Percentiles rank a stretch among this genome's conserved stretches.
Conservation (phyloP, 2,888 invertebrate genomes). For the Drosophila nr. perissopoda region DNA sequence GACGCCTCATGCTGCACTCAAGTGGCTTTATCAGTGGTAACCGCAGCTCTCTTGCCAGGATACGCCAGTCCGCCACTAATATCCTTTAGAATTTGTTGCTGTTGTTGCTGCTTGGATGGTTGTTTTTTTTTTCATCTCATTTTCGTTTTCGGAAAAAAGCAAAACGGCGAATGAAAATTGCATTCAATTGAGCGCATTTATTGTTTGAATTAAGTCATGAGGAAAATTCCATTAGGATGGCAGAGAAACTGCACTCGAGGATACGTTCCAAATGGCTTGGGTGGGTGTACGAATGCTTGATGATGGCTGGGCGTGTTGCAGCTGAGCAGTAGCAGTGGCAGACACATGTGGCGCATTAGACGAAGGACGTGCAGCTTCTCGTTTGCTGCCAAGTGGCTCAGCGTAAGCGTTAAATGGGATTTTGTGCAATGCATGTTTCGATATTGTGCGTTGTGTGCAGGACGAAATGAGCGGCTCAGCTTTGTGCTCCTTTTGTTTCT, state of each 20-base stretch:
- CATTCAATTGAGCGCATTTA: constrained; percentile 84
- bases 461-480: constrained; percentile 46
- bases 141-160: constrained; percentile 61
- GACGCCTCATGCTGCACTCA: constrained; percentile 72
- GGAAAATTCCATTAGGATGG: constrained; percentile 84
- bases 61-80: constrained; percentile 60
- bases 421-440: constrained; percentile 49
- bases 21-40: constrained; percentile 82
- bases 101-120: constrained; percentile 13
- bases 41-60: constrained; percentile 64
- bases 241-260: constrained; percentile 68
- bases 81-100: constrained; percentile 65
- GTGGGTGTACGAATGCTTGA: constrained; percentile 32
- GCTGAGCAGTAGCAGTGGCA: constrained; percentile 42
- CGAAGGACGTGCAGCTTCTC: constrained; percentile 39
- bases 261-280: constrained; percentile 31
- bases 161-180: constrained; percentile 76
- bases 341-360: constrained; percentile 69
- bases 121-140: constrained; percentile 5
- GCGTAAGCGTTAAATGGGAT: constrained; percentile 69
- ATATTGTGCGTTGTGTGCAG: not conserved
- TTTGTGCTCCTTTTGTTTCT: constrained; percentile 63
- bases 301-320: constrained; percentile 56
- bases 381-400: constrained; percentile 49
- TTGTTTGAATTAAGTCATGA: constrained; percentile 84